These are phyloP conservation scores for Dendropsophus ebraccatus DNA, from an alignment of 2,113 vertebrate species.

Conservation along the genomic window DNA sequence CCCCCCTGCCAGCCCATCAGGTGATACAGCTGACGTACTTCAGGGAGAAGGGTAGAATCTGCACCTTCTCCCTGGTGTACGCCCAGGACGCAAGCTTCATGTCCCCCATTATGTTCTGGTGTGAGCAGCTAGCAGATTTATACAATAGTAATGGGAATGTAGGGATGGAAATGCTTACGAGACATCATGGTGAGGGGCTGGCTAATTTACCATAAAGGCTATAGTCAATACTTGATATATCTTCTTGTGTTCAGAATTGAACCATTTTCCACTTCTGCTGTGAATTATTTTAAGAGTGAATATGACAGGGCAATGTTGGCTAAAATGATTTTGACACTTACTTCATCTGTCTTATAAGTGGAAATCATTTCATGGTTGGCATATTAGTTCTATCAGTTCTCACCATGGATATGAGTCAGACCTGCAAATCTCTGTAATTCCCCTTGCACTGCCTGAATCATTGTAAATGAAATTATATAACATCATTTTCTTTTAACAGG, in stretches of 20 bases:
- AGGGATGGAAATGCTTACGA: neutral
- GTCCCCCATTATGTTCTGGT: too few relatives aligned
- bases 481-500: neutral
- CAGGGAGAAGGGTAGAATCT: too few relatives aligned
- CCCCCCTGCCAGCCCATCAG: too few relatives aligned
- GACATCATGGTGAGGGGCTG: neutral
- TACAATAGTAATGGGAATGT: neutral
- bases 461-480: neutral
- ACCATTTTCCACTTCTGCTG: neutral
- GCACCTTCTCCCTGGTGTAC: too few relatives aligned
- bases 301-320: neutral
- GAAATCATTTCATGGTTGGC: slow-evolving; percentile 4
- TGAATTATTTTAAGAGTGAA: slow-evolving; percentile 12
- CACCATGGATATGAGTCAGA: neutral
- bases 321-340: slow-evolving; percentile 8
- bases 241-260: neutral
- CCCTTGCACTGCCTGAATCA: neutral
- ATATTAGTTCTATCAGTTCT: neutral
- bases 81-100: too few relatives aligned
- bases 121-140: neutral
- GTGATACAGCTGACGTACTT: too few relatives aligned
- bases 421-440: neutral
- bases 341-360: slow-evolving; percentile 18
- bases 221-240: neutral
- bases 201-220: neutral